These are phyloP conservation scores for Penaeus chinensis DNA, from an alignment of 1,140 invertebrate species.

Conservation along the genomic window DNA sequence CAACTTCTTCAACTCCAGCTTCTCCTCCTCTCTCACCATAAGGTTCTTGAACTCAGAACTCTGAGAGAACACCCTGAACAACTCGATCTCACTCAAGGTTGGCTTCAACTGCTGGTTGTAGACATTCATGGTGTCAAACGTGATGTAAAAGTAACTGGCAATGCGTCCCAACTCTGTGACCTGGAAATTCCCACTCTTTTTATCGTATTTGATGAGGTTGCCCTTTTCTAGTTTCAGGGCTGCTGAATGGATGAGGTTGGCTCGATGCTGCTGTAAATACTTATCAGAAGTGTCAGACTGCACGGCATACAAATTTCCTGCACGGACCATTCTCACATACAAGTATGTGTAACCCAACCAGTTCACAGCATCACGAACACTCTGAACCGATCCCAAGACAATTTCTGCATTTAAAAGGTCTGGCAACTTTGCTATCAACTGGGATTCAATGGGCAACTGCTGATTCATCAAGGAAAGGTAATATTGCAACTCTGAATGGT, in stretches of 20 bases:
- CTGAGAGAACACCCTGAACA: constrained; percentile 99
- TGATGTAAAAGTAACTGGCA: constrained; percentile 98
- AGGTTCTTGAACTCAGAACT: constrained; percentile 94
- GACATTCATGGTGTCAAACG: constrained; percentile 94
- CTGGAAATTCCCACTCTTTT: constrained; percentile 81
- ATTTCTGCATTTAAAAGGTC: constrained; percentile 99
- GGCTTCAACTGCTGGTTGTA: constrained; percentile 98
- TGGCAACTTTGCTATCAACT: constrained; percentile 80
- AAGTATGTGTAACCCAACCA: constrained; percentile 98
- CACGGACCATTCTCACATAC: constrained; percentile 79
- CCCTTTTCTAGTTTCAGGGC: constrained; percentile 90
- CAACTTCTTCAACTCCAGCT: constrained; percentile 95
- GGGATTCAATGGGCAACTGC: constrained; percentile 91
- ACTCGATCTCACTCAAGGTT: constrained; percentile 96
- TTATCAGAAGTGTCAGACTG: constrained; percentile 89
- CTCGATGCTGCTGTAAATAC: constrained; percentile 86
- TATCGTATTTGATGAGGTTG: constrained; percentile 95
- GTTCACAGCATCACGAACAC: constrained; percentile 93
- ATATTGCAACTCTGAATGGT: constrained; percentile 98
- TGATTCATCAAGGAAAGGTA: constrained; percentile 98
- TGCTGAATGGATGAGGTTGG: constrained; percentile 97
- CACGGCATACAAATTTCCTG: constrained; percentile 82
- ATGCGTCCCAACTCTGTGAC: constrained; percentile 95
- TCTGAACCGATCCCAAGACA: constrained; percentile 95
- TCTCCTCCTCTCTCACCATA: constrained; percentile 97